Conservation (phyloP, 2,113 vertebrate species). For the Pteronura brasiliensis region DNA sequence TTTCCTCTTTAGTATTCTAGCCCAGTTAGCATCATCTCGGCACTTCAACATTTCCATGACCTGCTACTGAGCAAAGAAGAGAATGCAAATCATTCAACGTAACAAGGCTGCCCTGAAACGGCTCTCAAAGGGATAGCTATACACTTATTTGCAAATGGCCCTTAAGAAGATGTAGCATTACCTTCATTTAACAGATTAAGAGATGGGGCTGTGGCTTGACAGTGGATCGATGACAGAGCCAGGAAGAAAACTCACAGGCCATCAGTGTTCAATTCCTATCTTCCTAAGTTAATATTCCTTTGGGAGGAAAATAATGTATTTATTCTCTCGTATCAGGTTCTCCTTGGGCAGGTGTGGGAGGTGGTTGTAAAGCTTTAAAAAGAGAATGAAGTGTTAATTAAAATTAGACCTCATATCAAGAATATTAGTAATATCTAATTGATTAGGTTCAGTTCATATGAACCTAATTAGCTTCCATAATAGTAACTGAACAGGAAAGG, state of each 20-base stretch:
- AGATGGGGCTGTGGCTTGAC: neutral
- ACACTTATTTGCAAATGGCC: neutral
- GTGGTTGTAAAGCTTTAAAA: constrained; percentile 11
- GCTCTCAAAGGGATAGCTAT: neutral
- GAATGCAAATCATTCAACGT: neutral
- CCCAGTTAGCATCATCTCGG: neutral
- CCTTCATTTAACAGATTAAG: constrained; percentile 27
- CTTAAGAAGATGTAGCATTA: neutral
- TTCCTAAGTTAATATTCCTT: constrained; percentile 40
- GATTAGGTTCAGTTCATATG: neutral
- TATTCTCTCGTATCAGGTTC: neutral
- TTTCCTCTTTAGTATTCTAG: neutral
- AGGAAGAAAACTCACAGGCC: constrained; percentile 26
- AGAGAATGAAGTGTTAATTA: neutral
- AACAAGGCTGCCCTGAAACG: neutral
- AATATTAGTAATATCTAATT: constrained; percentile 20
- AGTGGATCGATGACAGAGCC: neutral
- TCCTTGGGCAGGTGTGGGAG: neutral
- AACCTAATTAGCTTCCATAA: constrained; percentile 9
- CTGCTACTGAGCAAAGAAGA: neutral
- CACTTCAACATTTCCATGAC: constrained; percentile 4
- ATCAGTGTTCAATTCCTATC: neutral
- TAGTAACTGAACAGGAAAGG: neutral
- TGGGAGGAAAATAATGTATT: neutral
- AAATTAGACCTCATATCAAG: neutral